These are phyloP conservation scores for Bacillus rossius DNA, from an alignment of 1,140 invertebrate genomes.

Conservation along the genomic window DNA sequence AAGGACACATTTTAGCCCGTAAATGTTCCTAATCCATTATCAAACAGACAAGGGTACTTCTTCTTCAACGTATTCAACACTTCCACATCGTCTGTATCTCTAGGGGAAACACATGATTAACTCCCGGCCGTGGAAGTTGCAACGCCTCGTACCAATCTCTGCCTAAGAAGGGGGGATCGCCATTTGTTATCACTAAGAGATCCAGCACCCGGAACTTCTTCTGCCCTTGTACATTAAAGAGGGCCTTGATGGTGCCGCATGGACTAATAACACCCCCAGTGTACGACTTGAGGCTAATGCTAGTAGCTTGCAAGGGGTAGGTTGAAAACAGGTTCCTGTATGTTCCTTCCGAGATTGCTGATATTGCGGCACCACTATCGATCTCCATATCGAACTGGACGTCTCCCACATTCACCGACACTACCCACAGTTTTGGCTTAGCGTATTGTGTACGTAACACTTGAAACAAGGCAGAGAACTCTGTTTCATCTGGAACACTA, in stretches of 20 bases:
- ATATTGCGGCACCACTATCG: too few species aligned
- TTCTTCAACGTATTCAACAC: background rate
- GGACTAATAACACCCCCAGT: background rate
- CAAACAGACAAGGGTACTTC: background rate
- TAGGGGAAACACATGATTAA: background rate
- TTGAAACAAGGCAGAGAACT: too few species aligned
- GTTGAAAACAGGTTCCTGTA: too few species aligned
- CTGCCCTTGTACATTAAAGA: background rate
- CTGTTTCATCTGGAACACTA: too few species aligned
- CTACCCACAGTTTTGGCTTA: too few species aligned
- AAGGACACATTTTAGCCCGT: background rate
- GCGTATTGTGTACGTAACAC: too few species aligned
- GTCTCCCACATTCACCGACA: too few species aligned
- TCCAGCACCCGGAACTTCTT: background rate
- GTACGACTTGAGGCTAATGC: background rate
- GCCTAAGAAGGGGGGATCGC: slow-evolving; percentile 19
- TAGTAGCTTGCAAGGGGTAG: too few species aligned
- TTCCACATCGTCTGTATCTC: background rate
- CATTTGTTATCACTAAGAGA: background rate
- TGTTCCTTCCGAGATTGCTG: too few species aligned
- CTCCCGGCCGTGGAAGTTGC: background rate
- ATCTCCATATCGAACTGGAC: too few species aligned
- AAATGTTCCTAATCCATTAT: background rate
- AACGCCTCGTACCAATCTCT: slow-evolving; percentile 24
- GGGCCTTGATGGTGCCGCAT: background rate